Evolutionary conservation across 1,140 invertebrate genomes (phyloP).

Genomic region (Bombus terrestris): DNA sequence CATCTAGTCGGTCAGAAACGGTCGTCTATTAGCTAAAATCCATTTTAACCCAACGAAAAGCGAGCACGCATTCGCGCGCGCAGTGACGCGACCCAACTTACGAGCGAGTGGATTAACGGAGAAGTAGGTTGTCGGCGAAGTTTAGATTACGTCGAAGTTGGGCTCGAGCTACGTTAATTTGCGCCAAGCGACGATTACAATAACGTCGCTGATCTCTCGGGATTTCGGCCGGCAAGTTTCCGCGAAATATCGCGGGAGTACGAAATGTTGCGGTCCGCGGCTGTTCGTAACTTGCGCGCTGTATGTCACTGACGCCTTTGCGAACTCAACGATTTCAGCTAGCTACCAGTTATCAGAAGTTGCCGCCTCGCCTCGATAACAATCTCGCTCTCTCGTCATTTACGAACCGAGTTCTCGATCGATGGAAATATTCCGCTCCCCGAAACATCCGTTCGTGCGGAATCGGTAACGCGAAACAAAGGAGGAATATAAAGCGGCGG

Average conservation of each 20-base stretch:
- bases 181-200: constrained; percentile 37
- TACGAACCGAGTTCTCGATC: too few species aligned
- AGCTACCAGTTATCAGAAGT: neutral
- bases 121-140: constrained; percentile 41
- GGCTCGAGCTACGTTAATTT: constrained; percentile 36
- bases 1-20: constrained; percentile 27
- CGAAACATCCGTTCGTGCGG: neutral
- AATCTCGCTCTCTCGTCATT: neutral
- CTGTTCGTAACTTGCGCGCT: neutral
- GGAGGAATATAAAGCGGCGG: neutral
- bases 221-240: constrained; percentile 27
- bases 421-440: neutral
- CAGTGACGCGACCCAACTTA: neutral
- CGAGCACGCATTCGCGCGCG: constrained; percentile 14
- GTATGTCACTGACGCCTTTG: neutral
- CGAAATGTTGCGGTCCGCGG: neutral
- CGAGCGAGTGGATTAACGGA: constrained; percentile 21
- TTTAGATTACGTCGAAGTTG: constrained; percentile 48
- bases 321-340: constrained; percentile 11
- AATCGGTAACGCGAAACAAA: neutral
- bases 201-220: constrained; percentile 23
- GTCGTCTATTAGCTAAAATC: constrained; percentile 30
- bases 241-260: constrained; percentile 6
- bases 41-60: constrained; percentile 10
- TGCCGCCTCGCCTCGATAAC: neutral